Conservation (phyloP, 92 coral and sea anemone species). For the Isaurus tuberculatus region DNA sequence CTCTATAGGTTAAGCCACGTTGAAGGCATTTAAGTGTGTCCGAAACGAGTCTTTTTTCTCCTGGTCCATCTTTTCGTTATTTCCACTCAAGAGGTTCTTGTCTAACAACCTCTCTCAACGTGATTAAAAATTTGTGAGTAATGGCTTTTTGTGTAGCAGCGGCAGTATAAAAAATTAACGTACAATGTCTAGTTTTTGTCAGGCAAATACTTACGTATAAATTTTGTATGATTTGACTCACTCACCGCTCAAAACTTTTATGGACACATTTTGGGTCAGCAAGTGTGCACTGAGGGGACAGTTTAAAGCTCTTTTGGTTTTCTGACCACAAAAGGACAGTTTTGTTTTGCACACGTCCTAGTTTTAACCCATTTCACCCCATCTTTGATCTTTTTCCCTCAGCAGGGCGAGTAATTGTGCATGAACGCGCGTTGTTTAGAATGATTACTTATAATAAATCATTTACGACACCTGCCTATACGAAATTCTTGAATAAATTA, state of each 20-base stretch:
- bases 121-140: constrained; percentile 98
- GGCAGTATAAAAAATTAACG: constrained; percentile 99
- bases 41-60: background rate
- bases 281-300: constrained; percentile 44
- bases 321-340: constrained; percentile 55
- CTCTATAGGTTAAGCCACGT: background rate
- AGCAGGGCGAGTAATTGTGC: constrained; percentile 84
- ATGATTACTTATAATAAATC: constrained; percentile 90
- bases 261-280: constrained; percentile 46
- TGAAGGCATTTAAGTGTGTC: background rate
- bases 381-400: constrained; percentile 85
- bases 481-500: constrained; percentile 82
- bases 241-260: constrained; percentile 50
- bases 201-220: constrained; percentile 92
- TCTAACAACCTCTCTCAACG: constrained; percentile 81
- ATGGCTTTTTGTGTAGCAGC: constrained; percentile 92
- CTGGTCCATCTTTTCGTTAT: constrained; percentile 18
- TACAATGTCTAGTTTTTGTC: constrained; percentile 94
- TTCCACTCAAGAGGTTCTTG: constrained; percentile 59
- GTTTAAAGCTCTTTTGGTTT: constrained; percentile 33
- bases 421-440: constrained; percentile 82
- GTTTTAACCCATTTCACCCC: constrained; percentile 71
- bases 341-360: constrained; percentile 53
- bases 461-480: constrained; percentile 87
- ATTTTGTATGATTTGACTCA: constrained; percentile 85